phyloP scores from a whole-genome alignment of 2,797 vertebrate genomes.

The Pantherophis vulpinus region DNA sequence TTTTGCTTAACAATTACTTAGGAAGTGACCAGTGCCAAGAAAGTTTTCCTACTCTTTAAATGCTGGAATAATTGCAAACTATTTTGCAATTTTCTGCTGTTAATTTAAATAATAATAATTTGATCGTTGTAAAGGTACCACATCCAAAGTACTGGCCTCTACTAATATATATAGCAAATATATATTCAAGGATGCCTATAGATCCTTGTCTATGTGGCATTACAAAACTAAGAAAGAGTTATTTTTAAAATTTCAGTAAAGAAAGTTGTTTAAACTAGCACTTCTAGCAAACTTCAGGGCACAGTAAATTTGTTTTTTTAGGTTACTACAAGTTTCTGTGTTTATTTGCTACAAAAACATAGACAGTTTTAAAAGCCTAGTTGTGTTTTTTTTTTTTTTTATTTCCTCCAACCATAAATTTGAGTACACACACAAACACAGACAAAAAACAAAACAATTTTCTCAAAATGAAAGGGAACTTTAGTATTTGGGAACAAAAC shows the following conservation, averaged over 20 bases:
- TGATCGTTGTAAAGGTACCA: not conserved
- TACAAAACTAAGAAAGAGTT: not conserved
- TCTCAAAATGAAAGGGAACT: constrained; percentile 69
- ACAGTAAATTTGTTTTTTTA: not conserved
- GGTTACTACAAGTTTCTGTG: not conserved
- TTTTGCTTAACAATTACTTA: not conserved
- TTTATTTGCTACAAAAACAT: not conserved
- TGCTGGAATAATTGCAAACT: not conserved
- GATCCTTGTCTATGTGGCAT: not conserved
- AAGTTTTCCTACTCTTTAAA: not conserved
- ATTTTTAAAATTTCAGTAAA: not conserved
- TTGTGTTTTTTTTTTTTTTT: constrained; percentile 32
- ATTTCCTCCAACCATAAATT: constrained; percentile 35
- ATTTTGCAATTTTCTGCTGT: not conserved
- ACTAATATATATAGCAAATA: not conserved
- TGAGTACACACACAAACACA: not conserved
- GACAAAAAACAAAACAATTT: constrained; percentile 56
- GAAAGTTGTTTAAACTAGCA: not conserved
- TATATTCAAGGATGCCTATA: not conserved
- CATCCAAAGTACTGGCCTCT: not conserved
- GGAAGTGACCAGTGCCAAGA: not conserved
- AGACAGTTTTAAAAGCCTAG: not conserved
- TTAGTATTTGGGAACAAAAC: constrained; percentile 65
- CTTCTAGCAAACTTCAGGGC: not conserved
- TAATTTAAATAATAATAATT: not conserved